A percentile compares a stretch with the other conserved stretches of the same genome.
These are phyloP conservation scores for Labroides dimidiatus DNA, from an alignment of 2,797 vertebrate genomes.

Conservation along the genomic window DNA sequence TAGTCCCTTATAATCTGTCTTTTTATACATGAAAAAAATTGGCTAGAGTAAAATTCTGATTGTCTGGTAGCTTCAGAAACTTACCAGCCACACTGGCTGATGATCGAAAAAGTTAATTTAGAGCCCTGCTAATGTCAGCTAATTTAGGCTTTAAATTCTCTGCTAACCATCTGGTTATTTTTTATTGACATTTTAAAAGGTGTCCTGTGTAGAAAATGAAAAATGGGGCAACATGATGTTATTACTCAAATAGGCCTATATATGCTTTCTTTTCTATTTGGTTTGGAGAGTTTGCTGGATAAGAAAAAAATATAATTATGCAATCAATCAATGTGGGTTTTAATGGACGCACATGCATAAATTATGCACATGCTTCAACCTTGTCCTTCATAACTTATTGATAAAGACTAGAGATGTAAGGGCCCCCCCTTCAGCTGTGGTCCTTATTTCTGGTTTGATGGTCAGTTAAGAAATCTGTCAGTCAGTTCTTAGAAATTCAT, in stretches of 20 bases:
- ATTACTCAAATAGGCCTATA: not conserved
- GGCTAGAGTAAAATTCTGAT: too few relatives aligned
- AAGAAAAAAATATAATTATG: not conserved
- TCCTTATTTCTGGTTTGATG: constrained; percentile 7
- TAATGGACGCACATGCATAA: constrained; percentile 4
- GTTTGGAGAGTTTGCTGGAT: not conserved
- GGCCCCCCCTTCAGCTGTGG: not conserved
- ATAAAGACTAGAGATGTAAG: constrained; percentile 10
- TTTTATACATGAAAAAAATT: too few relatives aligned
- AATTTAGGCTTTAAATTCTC: too few relatives aligned
- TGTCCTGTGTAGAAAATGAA: too few relatives aligned
- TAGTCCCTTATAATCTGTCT: too few relatives aligned
- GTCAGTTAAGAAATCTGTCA: constrained; percentile 6
- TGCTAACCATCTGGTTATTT: fast-evolving
- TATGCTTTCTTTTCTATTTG: not conserved
- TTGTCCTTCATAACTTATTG: constrained; percentile 29
- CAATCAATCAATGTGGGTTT: constrained; percentile 3
- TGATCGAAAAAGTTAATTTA: too few relatives aligned
- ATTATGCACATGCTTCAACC: constrained; percentile 32
- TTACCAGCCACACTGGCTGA: too few relatives aligned
- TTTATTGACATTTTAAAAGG: too few relatives aligned
- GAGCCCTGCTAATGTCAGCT: too few relatives aligned
- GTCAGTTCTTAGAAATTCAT: constrained; percentile 27
- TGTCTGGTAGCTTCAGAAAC: too few relatives aligned
- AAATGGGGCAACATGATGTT: too few relatives aligned